These are phyloP conservation scores for Anthopleura xanthogrammica DNA, from an alignment of 92 coral and sea anemone genomes.

Conservation along the genomic window DNA sequence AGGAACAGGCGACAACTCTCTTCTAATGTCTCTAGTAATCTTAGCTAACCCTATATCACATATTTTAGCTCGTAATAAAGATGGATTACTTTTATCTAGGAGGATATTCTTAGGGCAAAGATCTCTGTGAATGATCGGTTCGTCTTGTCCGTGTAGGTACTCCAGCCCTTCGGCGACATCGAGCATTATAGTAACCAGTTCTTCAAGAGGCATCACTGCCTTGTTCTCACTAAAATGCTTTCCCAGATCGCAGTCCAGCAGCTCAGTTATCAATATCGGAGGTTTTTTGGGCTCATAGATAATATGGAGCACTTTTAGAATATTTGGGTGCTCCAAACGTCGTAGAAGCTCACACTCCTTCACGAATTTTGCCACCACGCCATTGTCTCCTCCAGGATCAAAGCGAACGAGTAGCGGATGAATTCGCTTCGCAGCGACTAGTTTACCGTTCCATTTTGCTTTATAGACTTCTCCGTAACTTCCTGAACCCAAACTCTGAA, in stretches of 20 bases:
- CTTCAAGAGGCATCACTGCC: slow-evolving; percentile 24
- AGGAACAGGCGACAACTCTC: slow-evolving; percentile 23
- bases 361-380: slow-evolving; percentile 26
- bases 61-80: slow-evolving; percentile 30
- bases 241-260: slow-evolving; percentile 43
- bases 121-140: slow-evolving; percentile 44
- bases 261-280: slow-evolving; percentile 51
- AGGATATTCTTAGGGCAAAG: slow-evolving; percentile 50
- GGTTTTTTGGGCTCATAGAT: slow-evolving; percentile 27
- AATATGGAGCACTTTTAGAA: slow-evolving; percentile 30
- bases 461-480: slow-evolving; percentile 51
- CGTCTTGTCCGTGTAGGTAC: slow-evolving; percentile 38
- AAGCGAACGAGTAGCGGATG: slow-evolving; percentile 29
- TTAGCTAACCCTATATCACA: slow-evolving; percentile 53
- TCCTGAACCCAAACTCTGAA: slow-evolving; percentile 37
- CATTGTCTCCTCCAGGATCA: slow-evolving; percentile 13
- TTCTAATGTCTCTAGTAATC: slow-evolving; percentile 18
- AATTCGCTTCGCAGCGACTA: slow-evolving; percentile 60
- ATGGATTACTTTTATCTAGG: slow-evolving; percentile 29
- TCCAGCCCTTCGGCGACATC: slow-evolving; percentile 53
- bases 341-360: slow-evolving; percentile 38
- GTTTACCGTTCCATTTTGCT: slow-evolving; percentile 54
- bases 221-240: slow-evolving; percentile 18
- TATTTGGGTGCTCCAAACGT: slow-evolving; percentile 44
- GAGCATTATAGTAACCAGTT: slow-evolving; percentile 42